Conservation (phyloP, 37 sponge, comb jelly and placozoan genomes). For the Halichondria panicea region DNA sequence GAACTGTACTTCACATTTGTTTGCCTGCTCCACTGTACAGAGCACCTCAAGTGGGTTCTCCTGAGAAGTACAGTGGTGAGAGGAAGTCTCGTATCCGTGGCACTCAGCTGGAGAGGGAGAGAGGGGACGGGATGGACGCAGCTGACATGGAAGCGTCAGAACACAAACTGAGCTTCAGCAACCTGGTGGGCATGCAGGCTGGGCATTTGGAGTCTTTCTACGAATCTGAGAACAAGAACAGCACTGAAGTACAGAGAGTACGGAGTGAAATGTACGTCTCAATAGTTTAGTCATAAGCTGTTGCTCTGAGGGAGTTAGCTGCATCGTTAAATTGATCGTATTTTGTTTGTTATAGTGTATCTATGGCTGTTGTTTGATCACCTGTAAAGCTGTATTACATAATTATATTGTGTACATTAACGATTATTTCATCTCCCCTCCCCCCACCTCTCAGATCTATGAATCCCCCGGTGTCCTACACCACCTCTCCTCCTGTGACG, state of each 20-base stretch:
- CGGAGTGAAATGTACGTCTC: not conserved
- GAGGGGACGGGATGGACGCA: conserved; percentile 40
- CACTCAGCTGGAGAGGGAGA: conserved; percentile 22
- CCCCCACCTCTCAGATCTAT: no score
- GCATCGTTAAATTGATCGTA: not conserved
- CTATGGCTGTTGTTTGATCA: no score
- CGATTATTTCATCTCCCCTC: no score
- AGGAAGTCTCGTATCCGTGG: conserved; percentile 27
- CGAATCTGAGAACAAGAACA: conserved; percentile 32
- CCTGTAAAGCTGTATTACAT: no score
- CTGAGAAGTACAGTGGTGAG: conserved; percentile 9
- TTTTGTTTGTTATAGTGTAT: not conserved
- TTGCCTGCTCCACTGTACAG: no score
- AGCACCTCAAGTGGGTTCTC: not conserved
- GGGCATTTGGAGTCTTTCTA: conserved; percentile 22
- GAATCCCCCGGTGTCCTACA: no score
- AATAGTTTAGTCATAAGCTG: not conserved
- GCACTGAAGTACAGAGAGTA: not conserved
- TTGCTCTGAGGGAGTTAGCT: not conserved
- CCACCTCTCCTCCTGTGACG: not conserved
- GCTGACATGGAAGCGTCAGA: conserved; percentile 12
- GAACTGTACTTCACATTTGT: no score
- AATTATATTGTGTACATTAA: no score
- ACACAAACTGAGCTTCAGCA: not conserved
- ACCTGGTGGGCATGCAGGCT: conserved; percentile 43